Conservation (phyloP, 2,888 invertebrate genomes). For the Conops quadrifasciatus region DNA sequence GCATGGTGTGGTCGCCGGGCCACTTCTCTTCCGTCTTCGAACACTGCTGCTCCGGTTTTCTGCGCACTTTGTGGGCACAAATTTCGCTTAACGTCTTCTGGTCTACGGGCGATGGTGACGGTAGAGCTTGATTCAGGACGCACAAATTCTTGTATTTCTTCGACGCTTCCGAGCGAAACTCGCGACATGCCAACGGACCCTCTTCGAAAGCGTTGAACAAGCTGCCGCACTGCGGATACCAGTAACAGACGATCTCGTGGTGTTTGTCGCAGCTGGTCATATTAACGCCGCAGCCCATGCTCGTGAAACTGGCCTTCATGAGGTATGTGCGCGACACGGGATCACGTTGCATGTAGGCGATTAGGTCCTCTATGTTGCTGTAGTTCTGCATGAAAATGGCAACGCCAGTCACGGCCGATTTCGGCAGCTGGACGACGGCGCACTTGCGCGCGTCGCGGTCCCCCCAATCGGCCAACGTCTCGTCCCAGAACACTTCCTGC, state of each 20-base stretch:
- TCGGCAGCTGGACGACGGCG: neutral
- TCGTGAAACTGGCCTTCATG: constrained; percentile 9
- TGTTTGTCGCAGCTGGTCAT: neutral
- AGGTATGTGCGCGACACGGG: constrained; percentile 17
- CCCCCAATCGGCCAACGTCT: constrained; percentile 9
- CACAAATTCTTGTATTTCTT: constrained; percentile 7
- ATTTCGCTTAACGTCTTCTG: neutral
- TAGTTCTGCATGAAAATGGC: constrained; percentile 3
- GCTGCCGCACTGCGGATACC: constrained; percentile 23
- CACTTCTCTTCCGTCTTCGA: neutral
- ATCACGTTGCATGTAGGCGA: neutral
- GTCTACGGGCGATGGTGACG: neutral
- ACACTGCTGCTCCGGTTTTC: neutral
- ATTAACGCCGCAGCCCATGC: constrained; percentile 16
- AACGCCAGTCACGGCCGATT: neutral
- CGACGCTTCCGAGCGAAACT: neutral
- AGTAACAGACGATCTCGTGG: constrained; percentile 11
- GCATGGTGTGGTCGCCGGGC: too few species aligned
- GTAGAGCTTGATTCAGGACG: neutral
- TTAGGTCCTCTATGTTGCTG: neutral
- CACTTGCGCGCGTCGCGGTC: neutral
- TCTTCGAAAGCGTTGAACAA: constrained; percentile 22
- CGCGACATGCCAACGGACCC: neutral
- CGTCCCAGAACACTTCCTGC: constrained; percentile 24
- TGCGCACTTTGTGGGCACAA: neutral